Conservation (phyloP, 2,797 vertebrate genomes). For the Dendrocincla tyrannina region DNA sequence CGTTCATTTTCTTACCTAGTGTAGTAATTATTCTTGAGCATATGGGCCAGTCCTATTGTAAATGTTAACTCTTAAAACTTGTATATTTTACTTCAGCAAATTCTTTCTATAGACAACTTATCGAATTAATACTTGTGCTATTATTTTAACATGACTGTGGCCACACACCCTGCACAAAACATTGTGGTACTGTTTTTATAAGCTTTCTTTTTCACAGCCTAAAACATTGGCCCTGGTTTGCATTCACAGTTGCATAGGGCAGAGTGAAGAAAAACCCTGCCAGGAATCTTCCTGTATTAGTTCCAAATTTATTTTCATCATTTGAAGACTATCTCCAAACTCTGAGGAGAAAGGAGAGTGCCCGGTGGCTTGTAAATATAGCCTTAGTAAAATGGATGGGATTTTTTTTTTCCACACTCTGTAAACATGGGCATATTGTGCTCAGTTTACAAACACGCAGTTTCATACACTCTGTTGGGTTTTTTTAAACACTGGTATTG, state of each 20-base stretch:
- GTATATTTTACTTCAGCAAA: not conserved
- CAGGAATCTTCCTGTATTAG: slow-evolving; percentile 33
- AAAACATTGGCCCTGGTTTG: not conserved
- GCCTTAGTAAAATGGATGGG: not conserved
- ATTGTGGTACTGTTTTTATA: slow-evolving; percentile 18
- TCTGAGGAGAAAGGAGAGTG: not conserved
- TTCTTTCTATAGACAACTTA: not conserved
- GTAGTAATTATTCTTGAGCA: not conserved
- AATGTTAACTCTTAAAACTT: not conserved
- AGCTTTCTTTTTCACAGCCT: not conserved
- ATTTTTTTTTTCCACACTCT: not conserved
- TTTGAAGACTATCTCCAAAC: slow-evolving; percentile 16
- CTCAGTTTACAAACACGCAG: not conserved
- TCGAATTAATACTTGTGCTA: not conserved
- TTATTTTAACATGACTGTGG: not conserved
- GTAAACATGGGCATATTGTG: not conserved
- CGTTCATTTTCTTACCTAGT: not conserved
- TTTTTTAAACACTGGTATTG: not conserved
- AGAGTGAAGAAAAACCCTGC: not conserved
- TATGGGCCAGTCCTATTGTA: not conserved
- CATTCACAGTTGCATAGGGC: not conserved
- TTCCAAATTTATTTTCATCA: slow-evolving; percentile 36
- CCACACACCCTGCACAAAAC: slow-evolving; percentile 29
- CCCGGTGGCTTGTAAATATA: not conserved
- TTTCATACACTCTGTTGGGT: not conserved